Evolutionary conservation across 2,113 vertebrate genomes (phyloP).

Genomic region (Ursus arctos): DNA sequence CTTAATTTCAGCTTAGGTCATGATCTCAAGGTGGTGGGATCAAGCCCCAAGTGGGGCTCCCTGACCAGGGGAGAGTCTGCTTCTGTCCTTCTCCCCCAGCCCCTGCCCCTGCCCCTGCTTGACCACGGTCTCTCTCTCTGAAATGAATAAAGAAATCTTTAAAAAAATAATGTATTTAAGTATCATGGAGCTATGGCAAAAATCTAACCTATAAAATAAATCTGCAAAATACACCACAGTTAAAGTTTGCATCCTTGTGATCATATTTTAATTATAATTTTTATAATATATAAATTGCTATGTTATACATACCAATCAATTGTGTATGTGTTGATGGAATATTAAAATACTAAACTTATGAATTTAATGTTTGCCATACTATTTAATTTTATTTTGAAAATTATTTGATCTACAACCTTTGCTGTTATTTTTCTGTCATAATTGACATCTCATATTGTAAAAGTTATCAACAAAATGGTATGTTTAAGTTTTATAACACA

Average conservation of each 20-base stretch:
- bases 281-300: neutral
- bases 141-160: neutral
- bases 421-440: neutral
- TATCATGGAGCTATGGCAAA: neutral
- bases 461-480: neutral
- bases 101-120: no score
- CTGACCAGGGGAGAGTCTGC: fast-evolving
- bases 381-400: neutral
- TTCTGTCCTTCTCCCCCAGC: neutral
- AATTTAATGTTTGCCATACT: neutral
- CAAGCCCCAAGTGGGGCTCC: neutral
- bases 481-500: neutral
- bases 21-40: neutral
- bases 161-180: neutral
- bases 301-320: neutral
- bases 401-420: neutral
- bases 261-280: neutral
- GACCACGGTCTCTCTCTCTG: neutral
- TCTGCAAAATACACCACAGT: neutral
- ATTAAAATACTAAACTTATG: neutral
- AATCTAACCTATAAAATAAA: neutral
- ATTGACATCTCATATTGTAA: neutral
- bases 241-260: neutral
- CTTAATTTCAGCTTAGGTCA: neutral
- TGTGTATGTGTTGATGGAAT: neutral